Evolutionary conservation across 2,113 vertebrate genomes (phyloP).

Genomic region (Phylloscopus whistleri): DNA sequence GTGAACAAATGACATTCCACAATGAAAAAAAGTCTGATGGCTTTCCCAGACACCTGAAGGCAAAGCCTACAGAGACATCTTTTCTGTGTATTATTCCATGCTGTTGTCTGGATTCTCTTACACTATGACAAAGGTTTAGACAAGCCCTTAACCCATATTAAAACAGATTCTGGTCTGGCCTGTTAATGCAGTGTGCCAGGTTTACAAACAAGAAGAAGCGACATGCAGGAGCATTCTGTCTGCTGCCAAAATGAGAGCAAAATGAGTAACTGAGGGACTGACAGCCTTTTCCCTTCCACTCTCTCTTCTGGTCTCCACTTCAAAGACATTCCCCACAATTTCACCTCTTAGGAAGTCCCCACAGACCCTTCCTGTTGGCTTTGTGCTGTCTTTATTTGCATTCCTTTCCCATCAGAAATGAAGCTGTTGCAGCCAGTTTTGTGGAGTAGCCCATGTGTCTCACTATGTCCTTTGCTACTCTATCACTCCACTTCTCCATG

Average conservation of each 20-base stretch:
- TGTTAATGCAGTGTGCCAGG: neutral
- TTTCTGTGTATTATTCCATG: neutral
- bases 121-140: neutral
- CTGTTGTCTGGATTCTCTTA: neutral
- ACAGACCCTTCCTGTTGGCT: neutral
- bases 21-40: constrained; percentile 4
- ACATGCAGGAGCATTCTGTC: neutral
- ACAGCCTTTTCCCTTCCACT: neutral
- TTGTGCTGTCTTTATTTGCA: neutral
- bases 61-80: neutral
- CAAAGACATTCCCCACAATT: neutral
- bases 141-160: neutral
- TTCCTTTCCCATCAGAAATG: neutral
- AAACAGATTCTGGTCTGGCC: neutral
- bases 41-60: neutral
- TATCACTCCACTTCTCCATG: neutral
- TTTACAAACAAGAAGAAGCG: neutral
- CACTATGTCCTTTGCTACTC: neutral
- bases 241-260: neutral
- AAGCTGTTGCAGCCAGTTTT: neutral
- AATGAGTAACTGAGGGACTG: neutral
- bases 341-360: neutral
- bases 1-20: neutral
- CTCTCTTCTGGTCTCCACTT: neutral
- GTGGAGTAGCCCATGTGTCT: neutral